These are phyloP conservation scores for Muricea muricata DNA, from an alignment of 92 coral and sea anemone species.

Conservation along the genomic window DNA sequence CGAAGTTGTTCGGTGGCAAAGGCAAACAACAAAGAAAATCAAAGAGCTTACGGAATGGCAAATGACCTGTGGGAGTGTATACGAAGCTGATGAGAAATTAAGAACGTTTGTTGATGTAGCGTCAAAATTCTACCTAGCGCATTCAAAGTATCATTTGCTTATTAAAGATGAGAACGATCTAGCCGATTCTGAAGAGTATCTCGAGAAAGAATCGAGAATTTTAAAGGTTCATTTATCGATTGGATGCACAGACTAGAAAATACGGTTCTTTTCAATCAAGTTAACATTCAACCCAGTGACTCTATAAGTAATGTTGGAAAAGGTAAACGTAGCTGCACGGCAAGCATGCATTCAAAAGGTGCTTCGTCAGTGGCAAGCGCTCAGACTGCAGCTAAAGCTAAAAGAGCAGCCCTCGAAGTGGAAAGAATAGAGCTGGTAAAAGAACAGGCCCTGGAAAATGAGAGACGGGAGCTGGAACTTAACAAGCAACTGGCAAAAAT, in stretches of 20 bases:
- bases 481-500: neutral
- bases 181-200: neutral
- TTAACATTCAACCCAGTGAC: constrained; percentile 5
- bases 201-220: neutral
- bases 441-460: constrained; percentile 31
- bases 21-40: constrained; percentile 14
- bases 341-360: neutral
- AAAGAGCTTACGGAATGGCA: constrained; percentile 8
- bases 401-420: constrained; percentile 37
- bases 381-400: neutral
- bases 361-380: constrained; percentile 15
- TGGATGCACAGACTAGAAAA: neutral
- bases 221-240: neutral
- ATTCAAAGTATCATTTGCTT: neutral
- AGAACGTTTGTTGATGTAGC: neutral
- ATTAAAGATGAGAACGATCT: neutral
- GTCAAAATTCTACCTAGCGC: neutral
- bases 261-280: neutral
- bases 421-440: constrained; percentile 9
- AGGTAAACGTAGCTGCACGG: neutral
- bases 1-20: constrained; percentile 6
- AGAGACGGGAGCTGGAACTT: constrained; percentile 42
- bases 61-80: neutral
- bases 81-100: neutral
- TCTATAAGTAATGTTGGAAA: constrained; percentile 21